Evolutionary conservation across 2,797 vertebrate genomes (phyloP), one percentile per base, ranked within the genome.

Genomic region (Pteropus rufus): DNA sequence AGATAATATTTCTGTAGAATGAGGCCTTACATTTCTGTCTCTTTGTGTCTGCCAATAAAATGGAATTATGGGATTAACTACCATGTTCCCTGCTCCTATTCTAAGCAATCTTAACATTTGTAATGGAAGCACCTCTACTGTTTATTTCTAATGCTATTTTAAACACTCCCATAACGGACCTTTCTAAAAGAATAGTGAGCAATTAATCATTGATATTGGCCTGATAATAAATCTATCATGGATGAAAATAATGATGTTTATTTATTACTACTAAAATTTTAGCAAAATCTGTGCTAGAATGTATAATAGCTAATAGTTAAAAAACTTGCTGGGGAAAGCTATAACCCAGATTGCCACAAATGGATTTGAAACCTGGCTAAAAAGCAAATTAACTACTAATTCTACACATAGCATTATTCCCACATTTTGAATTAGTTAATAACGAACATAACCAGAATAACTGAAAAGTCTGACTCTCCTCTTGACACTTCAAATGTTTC

Each of bases 221-320:
- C 52, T 93, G 44, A 54, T 95, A 89, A 83, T 83, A 81, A 92
- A 96, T 91, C 56, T 29, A 83, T 73, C 70, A 84, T 75, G 21
- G n/a, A 87, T 94, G n/a, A 44, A 96, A 89, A 86, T 85, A 93
- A 77, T 81, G 18, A 87, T 69, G 81, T 80, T 95, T 93, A 16
- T 62, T 93, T 93, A 93, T 94, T 89, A 93, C 41, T 64, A 58
- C 39, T 87, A 91, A 94, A 24, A 93, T 89, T 70, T 79, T 90
- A 84, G 72, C 41, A 91, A n/a, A 96, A 80, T 92, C 29, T 89
- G n/a, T 81, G n/a, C 36, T 54, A 93, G 60, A 93, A 89, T 86
- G 18, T 69, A 24, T 39, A 83, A 89, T 36, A 79, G 5, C n/a
- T 73, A 93, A 92, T 52, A 87, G 18, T 73, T 87, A 56, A 89